Evolutionary conservation across 1,140 invertebrate species (phyloP).

Genomic region (Belonocnema kinseyi): DNA sequence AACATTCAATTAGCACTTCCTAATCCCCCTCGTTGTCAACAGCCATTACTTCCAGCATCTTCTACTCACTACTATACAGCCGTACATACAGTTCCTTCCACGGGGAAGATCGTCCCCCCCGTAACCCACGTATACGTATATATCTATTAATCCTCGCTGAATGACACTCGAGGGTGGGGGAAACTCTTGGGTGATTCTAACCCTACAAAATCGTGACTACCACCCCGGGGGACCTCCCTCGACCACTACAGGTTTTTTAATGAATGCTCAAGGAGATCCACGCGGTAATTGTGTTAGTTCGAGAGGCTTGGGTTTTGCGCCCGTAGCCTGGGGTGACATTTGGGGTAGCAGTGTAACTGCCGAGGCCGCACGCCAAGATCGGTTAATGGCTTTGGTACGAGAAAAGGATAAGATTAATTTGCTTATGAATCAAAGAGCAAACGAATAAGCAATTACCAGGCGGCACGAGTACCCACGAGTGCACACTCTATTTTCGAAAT

Average conservation of each 20-base stretch:
- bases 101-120: constrained; percentile 42
- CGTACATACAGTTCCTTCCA: constrained; percentile 45
- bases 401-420: constrained; percentile 72
- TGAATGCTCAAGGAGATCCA: constrained; percentile 64
- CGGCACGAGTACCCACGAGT: constrained; percentile 32
- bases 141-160: constrained; percentile 74
- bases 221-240: constrained; percentile 37
- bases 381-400: constrained; percentile 71
- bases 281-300: constrained; percentile 69
- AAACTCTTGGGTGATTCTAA: constrained; percentile 54
- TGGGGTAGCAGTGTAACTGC: constrained; percentile 56
- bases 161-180: constrained; percentile 72
- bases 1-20: constrained; percentile 76
- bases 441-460: constrained; percentile 69
- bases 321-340: constrained; percentile 65
- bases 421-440: constrained; percentile 67
- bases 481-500: not conserved
- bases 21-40: constrained; percentile 73
- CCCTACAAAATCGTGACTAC: constrained; percentile 68
- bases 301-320: constrained; percentile 52
- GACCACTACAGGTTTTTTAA: constrained; percentile 57
- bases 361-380: constrained; percentile 62
- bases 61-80: constrained; percentile 56
- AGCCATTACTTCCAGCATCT: constrained; percentile 76
- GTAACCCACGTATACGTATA: constrained; percentile 65